These are phyloP conservation scores for Malurus cyaneus DNA, from an alignment of 2,113 vertebrate species.

Conservation along the genomic window DNA sequence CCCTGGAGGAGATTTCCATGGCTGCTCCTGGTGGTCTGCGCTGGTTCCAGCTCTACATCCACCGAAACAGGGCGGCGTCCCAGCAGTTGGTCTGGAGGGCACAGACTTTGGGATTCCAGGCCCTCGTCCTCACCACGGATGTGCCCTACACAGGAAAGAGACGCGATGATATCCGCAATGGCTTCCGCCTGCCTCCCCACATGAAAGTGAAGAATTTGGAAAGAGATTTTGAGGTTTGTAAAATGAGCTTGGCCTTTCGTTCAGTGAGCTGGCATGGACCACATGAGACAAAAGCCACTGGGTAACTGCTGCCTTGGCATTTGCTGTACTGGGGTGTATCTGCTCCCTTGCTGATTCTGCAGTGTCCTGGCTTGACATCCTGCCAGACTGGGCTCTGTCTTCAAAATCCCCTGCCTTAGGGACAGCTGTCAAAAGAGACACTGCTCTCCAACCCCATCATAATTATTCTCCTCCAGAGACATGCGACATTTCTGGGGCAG, in stretches of 20 bases:
- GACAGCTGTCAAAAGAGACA: neutral
- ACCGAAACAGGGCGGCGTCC: constrained; percentile 81
- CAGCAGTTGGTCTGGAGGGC: constrained; percentile 82
- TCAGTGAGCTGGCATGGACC: accelerated
- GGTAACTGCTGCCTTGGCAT: neutral
- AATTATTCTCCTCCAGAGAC: neutral
- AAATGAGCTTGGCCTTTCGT: neutral
- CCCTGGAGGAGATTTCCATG: constrained; percentile 83
- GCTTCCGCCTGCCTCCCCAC: constrained; percentile 81
- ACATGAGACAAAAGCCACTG: neutral
- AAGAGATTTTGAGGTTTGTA: constrained; percentile 80
- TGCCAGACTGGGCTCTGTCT: neutral
- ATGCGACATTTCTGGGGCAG: neutral
- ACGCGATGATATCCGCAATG: constrained; percentile 83
- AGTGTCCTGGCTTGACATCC: neutral
- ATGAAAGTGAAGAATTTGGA: constrained; percentile 87
- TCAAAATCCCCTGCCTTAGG: neutral
- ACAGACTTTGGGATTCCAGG: constrained; percentile 86
- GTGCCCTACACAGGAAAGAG: constrained; percentile 86
- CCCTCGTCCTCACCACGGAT: constrained; percentile 88
- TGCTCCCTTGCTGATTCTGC: neutral
- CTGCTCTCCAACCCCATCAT: neutral
- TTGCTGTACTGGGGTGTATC: neutral
- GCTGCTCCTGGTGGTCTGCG: constrained; percentile 80
- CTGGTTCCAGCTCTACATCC: constrained; percentile 96